These are phyloP conservation scores for Orchesellides sinensis DNA, from an alignment of 2,888 invertebrate genomes.

Conservation along the genomic window DNA sequence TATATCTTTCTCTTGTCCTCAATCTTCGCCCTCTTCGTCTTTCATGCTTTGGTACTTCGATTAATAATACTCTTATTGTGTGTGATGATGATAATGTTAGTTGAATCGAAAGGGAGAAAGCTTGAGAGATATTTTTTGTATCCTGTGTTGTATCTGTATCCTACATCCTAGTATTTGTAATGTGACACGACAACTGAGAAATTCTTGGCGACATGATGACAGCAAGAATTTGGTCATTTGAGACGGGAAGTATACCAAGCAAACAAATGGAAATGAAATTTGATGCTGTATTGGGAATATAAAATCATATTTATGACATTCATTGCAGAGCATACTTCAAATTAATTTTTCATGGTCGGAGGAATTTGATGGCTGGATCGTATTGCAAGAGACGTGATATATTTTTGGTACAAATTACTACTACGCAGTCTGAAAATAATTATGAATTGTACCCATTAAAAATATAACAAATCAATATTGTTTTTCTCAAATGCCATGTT, in stretches of 20 bases:
- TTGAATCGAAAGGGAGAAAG: background rate
- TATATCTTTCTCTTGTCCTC: slow-evolving; percentile 45
- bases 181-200: slow-evolving; percentile 49
- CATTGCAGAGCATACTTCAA: too few relatives aligned
- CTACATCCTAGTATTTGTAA: slow-evolving; percentile 10
- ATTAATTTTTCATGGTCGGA: too few relatives aligned
- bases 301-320: too few relatives aligned
- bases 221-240: slow-evolving; percentile 43
- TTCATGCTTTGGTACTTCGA: slow-evolving; percentile 51
- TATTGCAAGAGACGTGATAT: too few relatives aligned
- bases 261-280: slow-evolving; percentile 45
- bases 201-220: slow-evolving; percentile 48
- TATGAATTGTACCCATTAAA: too few relatives aligned
- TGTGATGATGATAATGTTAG: slow-evolving; percentile 41
- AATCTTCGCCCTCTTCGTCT: slow-evolving; percentile 44
- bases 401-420: too few relatives aligned
- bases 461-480: too few relatives aligned
- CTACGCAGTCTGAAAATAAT: too few relatives aligned
- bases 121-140: slow-evolving; percentile 7
- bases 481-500: too few relatives aligned
- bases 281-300: slow-evolving; percentile 35
- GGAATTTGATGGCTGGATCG: background rate
- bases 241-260: slow-evolving; percentile 28
- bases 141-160: too few relatives aligned
- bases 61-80: slow-evolving; percentile 55